Conservation (phyloP, 2,888 invertebrate genomes). For the Sarcophaga variegata region DNA sequence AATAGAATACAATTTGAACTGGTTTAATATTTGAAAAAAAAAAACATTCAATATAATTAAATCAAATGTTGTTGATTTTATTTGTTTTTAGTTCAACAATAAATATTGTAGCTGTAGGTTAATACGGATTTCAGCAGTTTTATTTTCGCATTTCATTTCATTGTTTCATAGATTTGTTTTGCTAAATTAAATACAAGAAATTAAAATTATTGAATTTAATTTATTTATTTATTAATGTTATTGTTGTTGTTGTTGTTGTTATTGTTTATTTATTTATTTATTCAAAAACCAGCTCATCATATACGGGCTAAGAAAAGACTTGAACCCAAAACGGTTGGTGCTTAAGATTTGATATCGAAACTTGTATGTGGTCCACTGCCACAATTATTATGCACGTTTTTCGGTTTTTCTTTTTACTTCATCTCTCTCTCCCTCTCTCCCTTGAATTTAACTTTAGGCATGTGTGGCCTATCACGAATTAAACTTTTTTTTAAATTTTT, state of each 20-base stretch:
- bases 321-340: slow-evolving; percentile 17
- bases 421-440: neutral
- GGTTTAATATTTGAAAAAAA: slow-evolving; percentile 33
- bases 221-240: neutral
- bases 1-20: neutral
- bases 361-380: slow-evolving; percentile 63
- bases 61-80: neutral
- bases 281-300: slow-evolving; percentile 49
- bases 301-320: neutral
- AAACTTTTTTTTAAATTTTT: slow-evolving; percentile 1
- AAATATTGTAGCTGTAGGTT: slow-evolving; percentile 2
- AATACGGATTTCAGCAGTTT: slow-evolving; percentile 14
- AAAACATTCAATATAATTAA: slow-evolving; percentile 21
- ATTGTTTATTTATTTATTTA: neutral
- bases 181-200: no score
- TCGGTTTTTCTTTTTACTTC: neutral
- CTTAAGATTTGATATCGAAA: slow-evolving; percentile 42
- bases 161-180: neutral
- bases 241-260: neutral
- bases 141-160: neutral
- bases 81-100: slow-evolving; percentile 32
- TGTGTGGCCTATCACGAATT: slow-evolving; percentile 65
- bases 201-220: no score
- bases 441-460: slow-evolving; percentile 46
- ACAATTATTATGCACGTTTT: slow-evolving; percentile 62